A percentile compares a stretch with the other conserved stretches of the same genome.
phyloP scores from a whole-genome alignment of 2,888 invertebrate genomes.

The Quadroppia sp. region DNA sequence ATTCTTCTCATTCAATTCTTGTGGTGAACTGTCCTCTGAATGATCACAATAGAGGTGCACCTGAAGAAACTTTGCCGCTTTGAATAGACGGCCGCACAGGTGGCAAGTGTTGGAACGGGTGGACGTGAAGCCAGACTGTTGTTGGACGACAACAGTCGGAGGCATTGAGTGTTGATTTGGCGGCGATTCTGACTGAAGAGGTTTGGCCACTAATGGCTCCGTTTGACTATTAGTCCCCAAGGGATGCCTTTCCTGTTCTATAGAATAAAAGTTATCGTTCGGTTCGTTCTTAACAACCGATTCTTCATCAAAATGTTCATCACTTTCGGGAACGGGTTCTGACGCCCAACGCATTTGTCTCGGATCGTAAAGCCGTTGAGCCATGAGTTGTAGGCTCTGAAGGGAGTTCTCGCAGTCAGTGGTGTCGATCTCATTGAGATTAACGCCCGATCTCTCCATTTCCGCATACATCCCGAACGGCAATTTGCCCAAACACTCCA shows the following conservation, averaged over 20 bases:
- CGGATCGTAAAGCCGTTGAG: conserved; percentile 50
- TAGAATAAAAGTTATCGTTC: neutral
- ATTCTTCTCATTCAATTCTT: conserved; percentile 2
- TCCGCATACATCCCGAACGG: conserved; percentile 92
- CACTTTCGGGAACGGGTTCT: conserved; percentile 34
- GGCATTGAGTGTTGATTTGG: neutral
- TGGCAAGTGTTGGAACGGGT: conserved; percentile 49
- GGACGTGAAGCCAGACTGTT: conserved; percentile 30
- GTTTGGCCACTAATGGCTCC: neutral
- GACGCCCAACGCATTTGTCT: conserved; percentile 48
- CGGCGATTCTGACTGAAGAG: neutral
- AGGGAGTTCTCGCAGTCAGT: conserved; percentile 92
- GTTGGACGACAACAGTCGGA: neutral
- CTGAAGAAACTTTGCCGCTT: conserved; percentile 50
- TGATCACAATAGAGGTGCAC: conserved; percentile 50
- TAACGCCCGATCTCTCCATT: conserved; percentile 81
- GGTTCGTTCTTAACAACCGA: conserved; percentile 25
- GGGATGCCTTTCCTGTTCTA: neutral
- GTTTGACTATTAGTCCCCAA: neutral
- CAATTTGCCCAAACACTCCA: conserved; percentile 69
- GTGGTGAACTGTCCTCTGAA: conserved; percentile 44
- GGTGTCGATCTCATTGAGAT: conserved; percentile 90
- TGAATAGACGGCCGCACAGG: conserved; percentile 49
- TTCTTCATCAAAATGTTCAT: neutral
- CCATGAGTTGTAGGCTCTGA: conserved; percentile 68